Percentiles rank a stretch among this genome's conserved stretches.
These are phyloP conservation scores for Drosophila multiciliata DNA, from an alignment of 2,888 invertebrate genomes.

Conservation along the genomic window DNA sequence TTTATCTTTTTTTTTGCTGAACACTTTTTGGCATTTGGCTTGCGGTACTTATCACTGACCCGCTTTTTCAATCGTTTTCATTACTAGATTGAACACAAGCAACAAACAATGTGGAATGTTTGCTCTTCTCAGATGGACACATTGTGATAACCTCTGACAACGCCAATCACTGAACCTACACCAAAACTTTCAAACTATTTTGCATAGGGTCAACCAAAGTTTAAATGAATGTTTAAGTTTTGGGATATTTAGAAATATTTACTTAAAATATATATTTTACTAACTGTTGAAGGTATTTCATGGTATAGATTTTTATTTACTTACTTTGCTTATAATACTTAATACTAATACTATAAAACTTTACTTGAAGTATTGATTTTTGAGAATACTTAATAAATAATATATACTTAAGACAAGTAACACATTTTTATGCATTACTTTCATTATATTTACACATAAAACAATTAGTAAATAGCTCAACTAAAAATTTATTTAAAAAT, in stretches of 20 bases:
- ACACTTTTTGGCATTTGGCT: conserved; percentile 67
- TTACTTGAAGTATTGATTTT: too few species aligned
- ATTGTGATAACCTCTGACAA: conserved; percentile 53
- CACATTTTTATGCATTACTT: neutral
- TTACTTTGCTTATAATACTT: too few species aligned
- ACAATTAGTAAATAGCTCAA: too few species aligned
- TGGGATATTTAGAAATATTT: neutral
- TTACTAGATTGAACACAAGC: conserved; percentile 68
- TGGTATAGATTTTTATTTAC: too few species aligned
- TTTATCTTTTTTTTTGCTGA: conserved; percentile 4
- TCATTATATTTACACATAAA: neutral
- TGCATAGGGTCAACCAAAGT: conserved; percentile 11
- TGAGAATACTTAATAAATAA: neutral
- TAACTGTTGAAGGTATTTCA: too few species aligned
- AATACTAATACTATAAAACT: too few species aligned
- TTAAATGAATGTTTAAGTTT: neutral
- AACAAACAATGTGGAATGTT: conserved; percentile 52
- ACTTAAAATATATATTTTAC: neutral
- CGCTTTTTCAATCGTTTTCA: conserved; percentile 44
- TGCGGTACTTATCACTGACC: conserved; percentile 60
- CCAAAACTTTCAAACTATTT: conserved; percentile 5
- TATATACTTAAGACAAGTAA: neutral
- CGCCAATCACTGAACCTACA: conserved; percentile 31
- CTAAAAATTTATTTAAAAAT: neutral
- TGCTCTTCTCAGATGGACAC: conserved; percentile 53